Evolutionary conservation across 1,140 invertebrate species (phyloP), one percentile per base, ranked within the genome.

Genomic region (Drosophila nebulosa): DNA sequence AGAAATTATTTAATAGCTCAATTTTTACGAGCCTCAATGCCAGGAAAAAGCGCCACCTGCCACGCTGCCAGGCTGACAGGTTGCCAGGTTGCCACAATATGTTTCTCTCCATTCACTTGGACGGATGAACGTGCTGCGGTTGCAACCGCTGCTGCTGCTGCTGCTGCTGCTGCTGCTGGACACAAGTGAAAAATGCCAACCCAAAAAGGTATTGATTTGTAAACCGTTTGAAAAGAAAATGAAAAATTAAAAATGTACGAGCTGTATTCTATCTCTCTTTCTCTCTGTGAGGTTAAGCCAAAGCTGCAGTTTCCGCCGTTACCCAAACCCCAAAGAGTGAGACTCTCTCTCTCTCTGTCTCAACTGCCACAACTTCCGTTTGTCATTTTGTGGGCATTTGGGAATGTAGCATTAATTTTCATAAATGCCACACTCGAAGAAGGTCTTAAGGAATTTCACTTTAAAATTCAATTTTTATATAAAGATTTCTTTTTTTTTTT

Each of bases 1-100:
- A 86, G 81, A 86, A 86, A 86, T 86, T 86, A 86, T 86, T 86
- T 86, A 86, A 86, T 81, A 88, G 81, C 81, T 86, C 81, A 86
- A 86, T 86, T 86, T 79, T 81, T 64, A 78, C 22, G 74, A 65
- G 53, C 58, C n/a, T n/a, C 18, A 21, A 36, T 18, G 35, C 60
- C 57, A 74, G 64, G 72, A 18, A 74, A 74, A 71, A 74, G 72
- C 71, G 71, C 70, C 70, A 74, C 71, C 70, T 74, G 71, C 9
- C 39, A 56, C 35, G 35, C n/a, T n/a, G 18, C 18, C 9, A 14
- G 35, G 35, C n/a, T 18, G n/a, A n/a, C n/a, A n/a, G n/a, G n/a
- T n/a, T n/a, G n/a, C n/a, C n/a, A n/a, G n/a, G n/a, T n/a, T n/a
- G n/a, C n/a, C n/a, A n/a, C n/a, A n/a, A n/a, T n/a, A n/a, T n/a